Conservation (phyloP, 1,140 invertebrate genomes). For the Patella vulgata region DNA sequence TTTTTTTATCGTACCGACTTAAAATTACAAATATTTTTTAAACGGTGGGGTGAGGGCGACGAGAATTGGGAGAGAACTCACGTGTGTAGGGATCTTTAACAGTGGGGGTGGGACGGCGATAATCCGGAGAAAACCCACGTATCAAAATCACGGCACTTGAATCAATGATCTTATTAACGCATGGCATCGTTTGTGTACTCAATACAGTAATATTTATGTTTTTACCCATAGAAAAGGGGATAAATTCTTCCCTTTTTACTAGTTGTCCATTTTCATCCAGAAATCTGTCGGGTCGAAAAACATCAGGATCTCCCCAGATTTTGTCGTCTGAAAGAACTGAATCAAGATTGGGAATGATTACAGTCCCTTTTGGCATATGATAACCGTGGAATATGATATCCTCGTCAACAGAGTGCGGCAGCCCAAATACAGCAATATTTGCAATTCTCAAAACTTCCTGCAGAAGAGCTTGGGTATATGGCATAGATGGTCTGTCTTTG, state of each 20-base stretch:
- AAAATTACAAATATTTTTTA: too few species aligned
- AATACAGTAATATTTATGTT: slow-evolving; percentile 36
- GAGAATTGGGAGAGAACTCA: slow-evolving; percentile 56
- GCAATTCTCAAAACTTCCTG: slow-evolving; percentile 77
- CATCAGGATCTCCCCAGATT: slow-evolving; percentile 81
- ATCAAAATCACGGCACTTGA: slow-evolving; percentile 58
- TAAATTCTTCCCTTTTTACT: too few species aligned
- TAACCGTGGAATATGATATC: too few species aligned
- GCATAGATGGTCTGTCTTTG: too few species aligned
- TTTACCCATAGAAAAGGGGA: slow-evolving; percentile 16
- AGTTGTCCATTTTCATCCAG: too few species aligned
- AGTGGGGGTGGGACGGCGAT: slow-evolving; percentile 47
- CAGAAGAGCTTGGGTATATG: slow-evolving; percentile 83
- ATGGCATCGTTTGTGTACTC: slow-evolving; percentile 37
- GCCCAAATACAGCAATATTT: slow-evolving; percentile 85
- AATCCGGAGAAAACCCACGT: too few species aligned
- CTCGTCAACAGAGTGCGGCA: too few species aligned
- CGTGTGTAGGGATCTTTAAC: slow-evolving; percentile 57
- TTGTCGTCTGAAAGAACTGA: too few species aligned
- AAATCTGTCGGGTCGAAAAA: slow-evolving; percentile 17
- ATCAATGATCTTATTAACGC: slow-evolving; percentile 30
- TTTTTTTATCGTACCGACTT: too few species aligned
- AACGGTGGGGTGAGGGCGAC: slow-evolving; percentile 42
- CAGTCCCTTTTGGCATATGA: too few species aligned
- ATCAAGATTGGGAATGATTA: too few species aligned